Conservation (phyloP, 2,888 invertebrate species). For the Coelopa pilipes region DNA sequence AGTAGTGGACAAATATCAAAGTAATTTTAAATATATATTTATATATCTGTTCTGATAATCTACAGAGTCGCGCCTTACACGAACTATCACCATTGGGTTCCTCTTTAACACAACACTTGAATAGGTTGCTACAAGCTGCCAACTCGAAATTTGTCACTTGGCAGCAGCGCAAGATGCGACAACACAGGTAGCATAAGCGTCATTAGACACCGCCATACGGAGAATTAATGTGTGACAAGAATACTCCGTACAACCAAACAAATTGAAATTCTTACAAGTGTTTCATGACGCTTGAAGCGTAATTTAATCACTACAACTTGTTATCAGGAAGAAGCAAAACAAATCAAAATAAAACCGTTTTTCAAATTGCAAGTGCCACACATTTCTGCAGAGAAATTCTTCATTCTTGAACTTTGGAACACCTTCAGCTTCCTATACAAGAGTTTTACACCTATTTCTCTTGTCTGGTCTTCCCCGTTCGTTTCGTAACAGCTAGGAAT, state of each 20-base stretch:
- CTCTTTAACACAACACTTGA: constrained; percentile 85
- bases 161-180: constrained; percentile 79
- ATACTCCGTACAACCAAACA: not conserved
- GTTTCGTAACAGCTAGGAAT: too few relatives aligned
- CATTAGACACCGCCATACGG: constrained; percentile 7
- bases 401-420: too few relatives aligned
- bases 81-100: constrained; percentile 84
- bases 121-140: constrained; percentile 86
- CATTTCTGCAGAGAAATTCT: too few relatives aligned
- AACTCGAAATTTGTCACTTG: constrained; percentile 87
- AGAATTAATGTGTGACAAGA: not conserved
- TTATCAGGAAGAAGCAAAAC: constrained; percentile 16
- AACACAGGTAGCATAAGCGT: constrained; percentile 61
- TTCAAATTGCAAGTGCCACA: not conserved
- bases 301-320: constrained; percentile 4
- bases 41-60: constrained; percentile 15
- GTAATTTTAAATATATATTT: constrained; percentile 4
- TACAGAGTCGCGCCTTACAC: constrained; percentile 81
- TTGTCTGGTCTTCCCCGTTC: too few relatives aligned
- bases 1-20: constrained; percentile 36
- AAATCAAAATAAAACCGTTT: constrained; percentile 16
- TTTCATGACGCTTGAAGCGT: constrained; percentile 6
- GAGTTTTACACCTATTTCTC: too few relatives aligned
- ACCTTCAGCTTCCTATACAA: too few relatives aligned
- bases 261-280: not conserved